A percentile compares a stretch with the other conserved stretches of the same genome.
Evolutionary conservation across 2,113 vertebrate species (phyloP).

Genomic region (Alaudala cheleensis): DNA sequence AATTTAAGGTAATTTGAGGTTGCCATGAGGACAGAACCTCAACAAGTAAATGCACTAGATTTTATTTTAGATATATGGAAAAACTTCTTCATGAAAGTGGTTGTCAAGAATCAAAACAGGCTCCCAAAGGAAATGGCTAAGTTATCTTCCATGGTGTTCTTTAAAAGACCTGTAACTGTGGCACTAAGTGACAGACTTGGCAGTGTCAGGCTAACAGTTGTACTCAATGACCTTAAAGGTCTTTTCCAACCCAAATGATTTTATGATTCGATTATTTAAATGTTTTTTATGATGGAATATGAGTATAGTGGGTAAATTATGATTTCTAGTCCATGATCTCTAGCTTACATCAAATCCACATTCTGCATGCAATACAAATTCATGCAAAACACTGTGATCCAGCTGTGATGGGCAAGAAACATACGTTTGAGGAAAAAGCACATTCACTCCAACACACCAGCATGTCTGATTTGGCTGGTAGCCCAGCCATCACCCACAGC

Average conservation of each 20-base stretch:
- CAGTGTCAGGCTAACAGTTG: not conserved
- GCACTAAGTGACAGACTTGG: not conserved
- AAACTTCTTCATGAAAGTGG: fast-evolving
- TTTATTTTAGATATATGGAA: not conserved
- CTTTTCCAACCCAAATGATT: not conserved
- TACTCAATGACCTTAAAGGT: not conserved
- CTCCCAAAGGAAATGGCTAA: not conserved
- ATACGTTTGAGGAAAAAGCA: not conserved
- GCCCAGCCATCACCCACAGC: fast-evolving
- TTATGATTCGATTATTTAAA: not conserved
- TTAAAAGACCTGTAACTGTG: not conserved
- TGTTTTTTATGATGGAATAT: not conserved
- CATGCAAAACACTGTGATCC: not conserved
- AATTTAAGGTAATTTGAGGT: not conserved
- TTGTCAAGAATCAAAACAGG: not conserved
- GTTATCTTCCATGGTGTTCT: not conserved
- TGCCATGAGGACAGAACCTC: not conserved
- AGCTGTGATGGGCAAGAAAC: not conserved
- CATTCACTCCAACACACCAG: fast-evolving
- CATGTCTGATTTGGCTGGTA: not conserved
- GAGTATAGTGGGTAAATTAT: not conserved
- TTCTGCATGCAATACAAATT: not conserved
- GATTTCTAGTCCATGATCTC: not conserved
- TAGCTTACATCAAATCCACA: not conserved
- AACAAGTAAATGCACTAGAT: not conserved